Percentiles rank a stretch among this genome's conserved stretches.
Conservation (phyloP, 2,113 vertebrate genomes). For the Natator depressus region DNA sequence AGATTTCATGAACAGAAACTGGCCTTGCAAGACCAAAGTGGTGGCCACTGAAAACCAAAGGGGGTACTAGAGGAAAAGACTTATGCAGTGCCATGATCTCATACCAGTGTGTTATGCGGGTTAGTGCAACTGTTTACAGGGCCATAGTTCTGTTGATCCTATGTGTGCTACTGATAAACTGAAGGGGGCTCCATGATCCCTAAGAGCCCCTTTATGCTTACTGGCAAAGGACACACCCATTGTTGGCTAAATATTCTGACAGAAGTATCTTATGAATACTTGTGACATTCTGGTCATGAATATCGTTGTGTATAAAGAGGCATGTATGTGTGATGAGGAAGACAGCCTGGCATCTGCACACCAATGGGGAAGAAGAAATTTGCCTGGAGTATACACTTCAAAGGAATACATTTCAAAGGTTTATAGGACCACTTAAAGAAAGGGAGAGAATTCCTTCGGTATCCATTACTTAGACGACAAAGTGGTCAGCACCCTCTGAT, state of each 20-base stretch:
- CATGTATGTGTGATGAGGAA: neutral
- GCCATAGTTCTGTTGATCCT: too few species aligned
- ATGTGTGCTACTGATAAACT: neutral
- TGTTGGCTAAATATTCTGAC: neutral
- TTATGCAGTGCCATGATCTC: too few species aligned
- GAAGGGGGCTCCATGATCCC: neutral
- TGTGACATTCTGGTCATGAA: neutral
- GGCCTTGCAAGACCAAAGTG: too few species aligned
- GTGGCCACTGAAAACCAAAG: too few species aligned
- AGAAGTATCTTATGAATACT: neutral
- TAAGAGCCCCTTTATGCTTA: neutral
- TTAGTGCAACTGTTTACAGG: too few species aligned
- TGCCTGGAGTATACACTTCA: neutral
- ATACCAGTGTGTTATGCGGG: too few species aligned
- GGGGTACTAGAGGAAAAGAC: too few species aligned
- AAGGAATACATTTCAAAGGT: neutral
- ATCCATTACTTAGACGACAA: neutral
- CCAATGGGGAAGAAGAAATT: neutral
- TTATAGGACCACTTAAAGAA: neutral
- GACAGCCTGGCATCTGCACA: neutral
- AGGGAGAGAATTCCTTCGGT: neutral
- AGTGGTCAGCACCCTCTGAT: neutral
- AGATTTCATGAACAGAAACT: neutral
- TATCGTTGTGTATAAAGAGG: neutral
- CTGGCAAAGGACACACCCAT: neutral